phyloP scores from a whole-genome alignment of 2,113 vertebrate genomes.

The Maccullochella peelii region DNA sequence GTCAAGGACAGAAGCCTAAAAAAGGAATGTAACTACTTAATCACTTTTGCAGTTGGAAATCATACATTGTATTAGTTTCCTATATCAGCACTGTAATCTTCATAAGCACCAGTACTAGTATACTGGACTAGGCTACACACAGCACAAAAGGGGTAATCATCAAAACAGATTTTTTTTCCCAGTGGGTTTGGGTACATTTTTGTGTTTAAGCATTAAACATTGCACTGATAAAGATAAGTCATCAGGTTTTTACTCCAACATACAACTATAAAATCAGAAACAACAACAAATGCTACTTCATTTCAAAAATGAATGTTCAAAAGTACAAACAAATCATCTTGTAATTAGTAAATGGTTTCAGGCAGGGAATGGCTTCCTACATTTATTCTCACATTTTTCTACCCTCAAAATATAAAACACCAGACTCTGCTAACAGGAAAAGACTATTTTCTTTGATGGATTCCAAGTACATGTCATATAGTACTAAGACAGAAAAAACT shows the following conservation, averaged over 20 bases:
- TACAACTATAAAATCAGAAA: not conserved
- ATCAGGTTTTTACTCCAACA: not conserved
- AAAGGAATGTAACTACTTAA: not conserved
- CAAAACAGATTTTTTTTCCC: not conserved
- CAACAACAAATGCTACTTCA: not conserved
- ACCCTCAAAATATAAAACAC: constrained; percentile 12
- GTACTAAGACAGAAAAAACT: constrained; percentile 37
- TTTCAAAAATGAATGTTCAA: not conserved
- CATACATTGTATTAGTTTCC: not conserved
- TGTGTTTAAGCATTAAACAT: not conserved
- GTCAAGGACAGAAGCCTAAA: constrained; percentile 7
- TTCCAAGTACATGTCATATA: constrained; percentile 52
- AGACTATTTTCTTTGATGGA: constrained; percentile 31
- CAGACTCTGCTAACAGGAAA: constrained; percentile 14
- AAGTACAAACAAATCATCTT: not conserved
- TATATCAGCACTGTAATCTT: not conserved
- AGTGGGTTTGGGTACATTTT: not conserved
- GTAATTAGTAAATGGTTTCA: constrained; percentile 17
- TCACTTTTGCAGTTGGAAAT: not conserved
- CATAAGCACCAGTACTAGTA: not conserved
- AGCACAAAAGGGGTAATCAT: not conserved
- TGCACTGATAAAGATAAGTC: too few species aligned
- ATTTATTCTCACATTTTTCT: constrained; percentile 31
- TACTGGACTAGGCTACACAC: not conserved
- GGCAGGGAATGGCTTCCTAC: constrained; percentile 11